These are phyloP conservation scores for Drosophila rellima DNA, from an alignment of 2,888 invertebrate species.

Conservation along the genomic window DNA sequence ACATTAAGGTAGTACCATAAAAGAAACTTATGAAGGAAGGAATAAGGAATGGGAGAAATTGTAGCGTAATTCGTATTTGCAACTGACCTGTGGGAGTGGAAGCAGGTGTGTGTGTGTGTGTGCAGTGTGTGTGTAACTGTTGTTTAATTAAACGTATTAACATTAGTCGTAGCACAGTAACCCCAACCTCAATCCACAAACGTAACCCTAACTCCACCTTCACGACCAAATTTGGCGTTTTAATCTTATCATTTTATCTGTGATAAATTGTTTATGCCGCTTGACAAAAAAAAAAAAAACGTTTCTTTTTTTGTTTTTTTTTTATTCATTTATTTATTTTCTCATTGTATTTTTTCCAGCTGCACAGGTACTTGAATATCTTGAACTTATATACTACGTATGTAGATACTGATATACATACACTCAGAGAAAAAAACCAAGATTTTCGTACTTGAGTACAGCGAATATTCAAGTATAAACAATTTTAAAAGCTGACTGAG, in stretches of 20 bases:
- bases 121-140: slow-evolving; percentile 6
- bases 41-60: slow-evolving; percentile 1
- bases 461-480: too few relatives aligned
- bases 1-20: neutral
- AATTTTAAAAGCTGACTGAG: too few relatives aligned
- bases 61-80: slow-evolving; percentile 11
- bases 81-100: slow-evolving; percentile 19
- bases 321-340: slow-evolving; percentile 8
- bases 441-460: too few relatives aligned
- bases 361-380: slow-evolving; percentile 19
- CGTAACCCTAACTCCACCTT: slow-evolving; percentile 15
- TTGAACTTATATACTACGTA: neutral
- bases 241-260: slow-evolving; percentile 58
- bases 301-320: slow-evolving; percentile 1
- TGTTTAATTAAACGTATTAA: slow-evolving; percentile 26
- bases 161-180: slow-evolving; percentile 13
- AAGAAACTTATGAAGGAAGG: neutral
- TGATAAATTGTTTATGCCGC: slow-evolving; percentile 52
- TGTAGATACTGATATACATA: neutral
- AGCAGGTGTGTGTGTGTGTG: slow-evolving; percentile 5
- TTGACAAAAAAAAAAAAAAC: slow-evolving; percentile 16
- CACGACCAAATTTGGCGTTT: slow-evolving; percentile 20
- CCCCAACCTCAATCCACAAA: slow-evolving; percentile 2
- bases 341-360: slow-evolving; percentile 11
- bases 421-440: too few relatives aligned